These are phyloP conservation scores for Nansenia antarctica DNA, from an alignment of 2,113 vertebrate species.

Conservation along the genomic window DNA sequence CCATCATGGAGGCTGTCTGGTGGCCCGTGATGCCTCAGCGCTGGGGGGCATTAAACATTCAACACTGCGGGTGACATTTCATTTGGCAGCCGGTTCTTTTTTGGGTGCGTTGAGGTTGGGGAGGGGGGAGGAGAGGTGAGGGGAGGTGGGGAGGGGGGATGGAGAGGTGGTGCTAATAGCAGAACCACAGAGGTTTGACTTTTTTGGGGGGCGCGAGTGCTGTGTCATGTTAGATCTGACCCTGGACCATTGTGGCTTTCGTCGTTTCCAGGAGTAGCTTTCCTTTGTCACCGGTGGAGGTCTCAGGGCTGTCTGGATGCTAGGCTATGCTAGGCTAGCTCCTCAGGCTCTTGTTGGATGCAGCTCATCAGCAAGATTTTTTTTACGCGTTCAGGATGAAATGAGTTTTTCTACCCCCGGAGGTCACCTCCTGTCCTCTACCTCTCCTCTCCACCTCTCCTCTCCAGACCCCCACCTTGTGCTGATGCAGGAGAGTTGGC, in stretches of 20 bases:
- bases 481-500: conserved; percentile 6
- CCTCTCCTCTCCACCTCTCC: conserved; percentile 5
- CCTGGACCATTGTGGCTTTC: no score
- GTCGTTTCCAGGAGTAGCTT: not conserved
- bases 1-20: not conserved
- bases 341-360: no score
- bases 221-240: no score
- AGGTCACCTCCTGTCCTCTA: conserved; percentile 37
- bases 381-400: conserved; percentile 9
- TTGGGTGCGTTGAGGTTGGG: not conserved
- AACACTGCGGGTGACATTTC: conserved; percentile 55
- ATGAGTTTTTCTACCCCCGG: conserved; percentile 37
- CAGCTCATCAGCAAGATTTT: conserved; percentile 44
- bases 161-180: no score
- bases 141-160: not conserved
- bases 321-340: no score
- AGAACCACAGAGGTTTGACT: no score
- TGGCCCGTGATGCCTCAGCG: not conserved
- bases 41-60: conserved; percentile 59
- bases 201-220: no score
- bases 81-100: conserved; percentile 42
- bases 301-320: not conserved
- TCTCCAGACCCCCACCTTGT: conserved; percentile 9
- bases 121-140: not conserved
- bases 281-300: not conserved